Evolutionary conservation across 2,113 vertebrate species (phyloP), one percentile per base, ranked within the genome.

Genomic region (Paradisaea rubra): DNA sequence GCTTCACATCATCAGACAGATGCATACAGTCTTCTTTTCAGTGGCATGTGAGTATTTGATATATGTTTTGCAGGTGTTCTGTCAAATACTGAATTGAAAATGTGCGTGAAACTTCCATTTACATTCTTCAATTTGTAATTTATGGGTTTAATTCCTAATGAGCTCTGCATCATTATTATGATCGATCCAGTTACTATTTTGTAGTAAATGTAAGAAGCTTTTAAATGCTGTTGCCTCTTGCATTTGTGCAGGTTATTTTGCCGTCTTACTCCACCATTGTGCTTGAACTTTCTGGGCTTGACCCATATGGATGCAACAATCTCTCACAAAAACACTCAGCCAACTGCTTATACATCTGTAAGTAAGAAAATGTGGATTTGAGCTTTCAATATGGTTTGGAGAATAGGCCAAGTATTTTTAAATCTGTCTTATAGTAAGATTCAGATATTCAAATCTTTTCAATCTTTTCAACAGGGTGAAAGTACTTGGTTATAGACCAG

Each of bases 1-100:
- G 99, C 98, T 56, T 98, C 99, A 20, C 99, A 99, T 97, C 99
- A 99, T 89, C 99, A 99, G 96, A 99, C 99, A 9, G 99, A 99
- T 84, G 98, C 99, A 7, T 99, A 99, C 95, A 99, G 99, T 96
- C 98, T 99, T 82, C 99, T 99, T 96, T 99, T 99, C 96, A 99
- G 99, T 85, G 99, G 99, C 97, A 99, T 99, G 99, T 99, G 97
- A 94, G 99, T 98, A 91, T 89, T 41, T 87, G n/a, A 16, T 42
- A 8, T 20, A 15, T 60, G 24, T 88, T 93, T 73, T 88, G 6
- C 15, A 63, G 15, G 10, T 73, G n/a, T 80, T 52, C 11, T 80
- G 7, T 50, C 42, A 80, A 80, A 45, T 50, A 47, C 20, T 57
- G 16, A 22, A 37, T 47, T 78, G 44, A 91, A 89, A 71, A 28